Base-by-base conservation (phyloP, 1,140 invertebrate species). In the Cardiocondyla obscurior region DNA sequence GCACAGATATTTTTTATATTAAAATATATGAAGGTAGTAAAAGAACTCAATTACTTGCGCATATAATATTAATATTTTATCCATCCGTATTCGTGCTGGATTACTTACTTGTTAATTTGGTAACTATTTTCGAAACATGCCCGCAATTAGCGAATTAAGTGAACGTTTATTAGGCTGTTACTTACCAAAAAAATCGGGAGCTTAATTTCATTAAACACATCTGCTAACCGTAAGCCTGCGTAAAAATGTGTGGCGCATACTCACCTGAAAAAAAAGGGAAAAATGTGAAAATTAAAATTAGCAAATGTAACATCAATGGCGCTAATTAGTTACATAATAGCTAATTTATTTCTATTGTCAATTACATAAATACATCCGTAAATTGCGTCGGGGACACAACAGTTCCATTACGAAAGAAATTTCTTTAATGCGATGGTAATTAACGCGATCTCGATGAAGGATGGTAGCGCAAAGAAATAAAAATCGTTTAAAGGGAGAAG, bases 201-300 rank as follows among this genome's bases (percentile, higher is more conserved):
- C 36, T 72, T 22, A 53, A 76, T 46, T 62, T 51, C 8, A 25
- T 69, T 55, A 77, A 16, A 22, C 16, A 49, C 2, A 10, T 65
- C 10, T 22, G 30, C 30, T 8, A 22, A 57, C 2, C n/a, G 36
- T 36, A 33, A n/a, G 25, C 36, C 42, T 22, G 28, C 19, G 16
- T 14, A 49, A 64, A 49, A 64, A 82, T 58, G 55, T 10, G 22
- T 12, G 19, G 28, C 12, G 62, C 16, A 70, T 83, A 88, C 89
- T 89, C 77, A 90, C 88, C 89, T 89, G 73, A 77, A 89, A 89
- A 77, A 89, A 89, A 76, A 88, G 10, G 69, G 30, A 58, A 74
- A 62, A 74, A 58, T 44, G 1, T 44, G 58, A 73, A n/a, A 86
- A 83, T 79, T 73, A 51, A 49, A 67, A 85, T 19, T 53, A 46